Base-by-base conservation (phyloP, 2,888 invertebrate genomes). In the Deilephila elpenor region DNA sequence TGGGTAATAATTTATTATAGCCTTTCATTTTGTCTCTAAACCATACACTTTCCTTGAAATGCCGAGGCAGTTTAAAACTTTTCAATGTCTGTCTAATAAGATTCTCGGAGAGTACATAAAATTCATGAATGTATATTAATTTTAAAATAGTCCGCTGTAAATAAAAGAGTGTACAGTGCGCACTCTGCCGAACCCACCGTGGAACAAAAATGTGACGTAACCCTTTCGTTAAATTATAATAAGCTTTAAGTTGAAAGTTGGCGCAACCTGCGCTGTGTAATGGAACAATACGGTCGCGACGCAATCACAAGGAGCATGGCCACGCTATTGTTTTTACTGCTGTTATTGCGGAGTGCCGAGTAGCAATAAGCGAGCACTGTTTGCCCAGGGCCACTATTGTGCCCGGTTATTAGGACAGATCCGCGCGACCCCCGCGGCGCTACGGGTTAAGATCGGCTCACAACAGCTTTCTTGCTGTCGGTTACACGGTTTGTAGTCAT, bases 281-380 rank as follows among this genome's bases (percentile, higher is more conserved):
- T 86, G 83, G 85, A 86, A 91, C 91, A 92, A 91, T 89, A 88
- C 86, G 80, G 82, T 78, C 86, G 89, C 90, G 89, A 90, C 86
- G 89, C 90, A 89, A 90, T 90, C 90, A 91, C 86, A 88, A 90
- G 89, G 85, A 88, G 89, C 86, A 83, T 84, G 82, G 80, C 84
- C 79, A 79, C 79, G 85, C 91, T 88, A 91, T 93, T 93, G 92
- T 92, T 91, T 92, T 89, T 89, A 86, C 88, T 85, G 88, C 86
- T 89, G 91, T 89, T 91, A 91, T 91, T 91, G 91, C 89, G 84
- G 87, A 90, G 88, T 89, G 89, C 86, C 84, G 89, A 89, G 90
- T 88, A 88, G 92, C 92, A 93, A 93, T 92, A 92, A 92, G 90
- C 90, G 87, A 84, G 87, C 87, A 86, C 85, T 91, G 92, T 93